Evolutionary conservation across 2,797 vertebrate genomes (phyloP), one percentile per base, ranked within the genome.

Genomic region (Morus bassanus): DNA sequence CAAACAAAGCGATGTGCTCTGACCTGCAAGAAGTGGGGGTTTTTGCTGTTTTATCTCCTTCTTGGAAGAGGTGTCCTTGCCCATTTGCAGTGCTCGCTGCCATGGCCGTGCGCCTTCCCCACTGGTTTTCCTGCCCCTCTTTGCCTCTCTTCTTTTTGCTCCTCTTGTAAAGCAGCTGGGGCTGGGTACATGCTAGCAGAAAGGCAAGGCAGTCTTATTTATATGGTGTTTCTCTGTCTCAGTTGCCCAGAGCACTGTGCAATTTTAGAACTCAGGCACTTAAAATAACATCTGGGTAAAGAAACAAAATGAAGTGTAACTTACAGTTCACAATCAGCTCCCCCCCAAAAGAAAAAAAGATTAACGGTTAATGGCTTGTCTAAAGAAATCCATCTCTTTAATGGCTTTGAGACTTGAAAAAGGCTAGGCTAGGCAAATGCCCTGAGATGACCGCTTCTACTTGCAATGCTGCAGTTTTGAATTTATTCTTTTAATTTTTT

Each of bases 221-320:
- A 51, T 45, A 17, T 8, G 39, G 19, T 50, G 46, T 19, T 85
- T 81, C 56, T 96, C 89, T 78, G 63, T 39, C 70, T 84, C 45
- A 31, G 48, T 61, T 59, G 76, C 67, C 87, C 96, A 80, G 83
- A 95, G 75, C 88, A 18, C 86, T 30, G 43, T 60, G 73, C 68
- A 88, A 25, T 65, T 94, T 70, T 43, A 90, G 91, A 93, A 90
- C 33, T 86, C 39, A 37, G 92, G 46, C 65, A 87, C 46, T 91
- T 94, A 88, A 95, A 96, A 96, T 89, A 87, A 93, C 84, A 90
- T 72, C 85, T 82, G 37, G 81, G 53, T 57, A 74, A 94, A 73
- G 60, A 79, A 89, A 70, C 23, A 87, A 79, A 96, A 88, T 68
- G 31, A 92, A 94, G 86, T 30, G 69, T 80, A 96, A 87, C 43